Percentiles rank a stretch among this genome's conserved stretches.
These are phyloP conservation scores for Aricia agestis DNA, from an alignment of 1,140 invertebrate species.

Conservation along the genomic window DNA sequence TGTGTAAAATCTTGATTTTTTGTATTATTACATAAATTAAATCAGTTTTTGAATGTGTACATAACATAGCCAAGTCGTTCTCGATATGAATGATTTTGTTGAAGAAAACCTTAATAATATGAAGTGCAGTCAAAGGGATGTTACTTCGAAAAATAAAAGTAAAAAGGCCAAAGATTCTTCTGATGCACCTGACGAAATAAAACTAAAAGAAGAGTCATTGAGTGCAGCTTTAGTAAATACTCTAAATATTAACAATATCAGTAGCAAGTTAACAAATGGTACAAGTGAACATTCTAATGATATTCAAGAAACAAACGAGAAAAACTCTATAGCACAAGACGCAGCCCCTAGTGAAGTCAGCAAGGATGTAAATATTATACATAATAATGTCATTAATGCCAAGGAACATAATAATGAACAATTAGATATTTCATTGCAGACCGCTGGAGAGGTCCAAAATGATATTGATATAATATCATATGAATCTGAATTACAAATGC, in stretches of 20 bases:
- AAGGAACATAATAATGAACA: constrained; percentile 20
- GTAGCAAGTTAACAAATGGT: constrained; percentile 68
- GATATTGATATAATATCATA: constrained; percentile 71
- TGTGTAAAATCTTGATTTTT: constrained; percentile 52
- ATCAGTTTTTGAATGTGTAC: constrained; percentile 57
- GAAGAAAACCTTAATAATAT: constrained; percentile 61
- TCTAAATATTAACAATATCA: constrained; percentile 64
- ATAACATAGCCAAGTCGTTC: constrained; percentile 60
- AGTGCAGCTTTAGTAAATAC: constrained; percentile 60
- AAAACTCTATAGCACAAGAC: constrained; percentile 40
- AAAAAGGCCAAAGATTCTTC: constrained; percentile 72
- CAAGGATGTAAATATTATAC: constrained; percentile 67
- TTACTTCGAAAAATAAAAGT: constrained; percentile 66
- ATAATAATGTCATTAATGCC: constrained; percentile 43
- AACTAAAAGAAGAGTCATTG: constrained; percentile 56
- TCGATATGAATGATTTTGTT: constrained; percentile 63
- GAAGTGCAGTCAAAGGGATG: constrained; percentile 58
- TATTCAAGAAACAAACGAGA: constrained; percentile 36
- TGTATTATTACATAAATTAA: constrained; percentile 36
- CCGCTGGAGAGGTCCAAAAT: constrained; percentile 24
- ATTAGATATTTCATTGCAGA: constrained; percentile 20
- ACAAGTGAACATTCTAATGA: constrained; percentile 59
- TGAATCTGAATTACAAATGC: constrained; percentile 75
- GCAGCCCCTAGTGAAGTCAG: constrained; percentile 40
- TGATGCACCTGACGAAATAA: constrained; percentile 53